These are phyloP conservation scores for Lamellibrachia luymesi DNA, from an alignment of 1,140 invertebrate genomes.

Conservation along the genomic window DNA sequence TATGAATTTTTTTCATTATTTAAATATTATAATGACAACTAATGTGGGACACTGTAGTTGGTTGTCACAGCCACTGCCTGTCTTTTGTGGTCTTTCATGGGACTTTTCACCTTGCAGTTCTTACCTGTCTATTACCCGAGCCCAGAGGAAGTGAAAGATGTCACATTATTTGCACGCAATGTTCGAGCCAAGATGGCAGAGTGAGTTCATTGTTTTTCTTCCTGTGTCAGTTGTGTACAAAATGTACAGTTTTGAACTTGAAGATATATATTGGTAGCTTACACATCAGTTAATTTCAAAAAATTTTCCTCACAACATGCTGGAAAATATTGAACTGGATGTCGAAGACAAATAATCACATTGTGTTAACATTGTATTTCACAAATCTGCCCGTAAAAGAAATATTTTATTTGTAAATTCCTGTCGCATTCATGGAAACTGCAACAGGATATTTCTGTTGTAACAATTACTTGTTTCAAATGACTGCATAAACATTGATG, in stretches of 20 bases:
- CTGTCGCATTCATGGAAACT: not conserved
- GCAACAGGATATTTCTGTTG: not conserved
- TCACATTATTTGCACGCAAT: constrained; percentile 87
- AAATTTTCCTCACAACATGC: too few relatives aligned
- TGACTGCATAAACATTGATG: not conserved
- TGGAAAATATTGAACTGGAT: too few relatives aligned
- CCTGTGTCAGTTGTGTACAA: not conserved
- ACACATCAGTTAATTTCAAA: too few relatives aligned
- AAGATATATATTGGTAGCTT: too few relatives aligned
- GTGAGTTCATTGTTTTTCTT: constrained; percentile 62
- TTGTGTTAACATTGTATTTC: too few relatives aligned
- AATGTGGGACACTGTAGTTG: not conserved
- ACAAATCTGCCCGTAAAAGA: too few relatives aligned
- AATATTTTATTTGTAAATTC: not conserved
- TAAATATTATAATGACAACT: not conserved
- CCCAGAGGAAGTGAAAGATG: constrained; percentile 81
- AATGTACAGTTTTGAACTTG: too few relatives aligned
- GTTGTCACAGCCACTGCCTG: not conserved
- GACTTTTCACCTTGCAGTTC: constrained; percentile 60
- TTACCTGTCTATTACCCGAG: constrained; percentile 87
- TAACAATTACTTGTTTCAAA: not conserved
- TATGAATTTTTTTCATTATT: not conserved
- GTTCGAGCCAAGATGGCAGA: constrained; percentile 87
- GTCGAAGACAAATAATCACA: too few relatives aligned
- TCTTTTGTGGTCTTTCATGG: not conserved